A percentile compares a stretch with the other conserved stretches of the same genome.
These are phyloP conservation scores for Ptycholaimellus sp. DNA, from an alignment of 2,888 invertebrate species.

Conservation along the genomic window DNA sequence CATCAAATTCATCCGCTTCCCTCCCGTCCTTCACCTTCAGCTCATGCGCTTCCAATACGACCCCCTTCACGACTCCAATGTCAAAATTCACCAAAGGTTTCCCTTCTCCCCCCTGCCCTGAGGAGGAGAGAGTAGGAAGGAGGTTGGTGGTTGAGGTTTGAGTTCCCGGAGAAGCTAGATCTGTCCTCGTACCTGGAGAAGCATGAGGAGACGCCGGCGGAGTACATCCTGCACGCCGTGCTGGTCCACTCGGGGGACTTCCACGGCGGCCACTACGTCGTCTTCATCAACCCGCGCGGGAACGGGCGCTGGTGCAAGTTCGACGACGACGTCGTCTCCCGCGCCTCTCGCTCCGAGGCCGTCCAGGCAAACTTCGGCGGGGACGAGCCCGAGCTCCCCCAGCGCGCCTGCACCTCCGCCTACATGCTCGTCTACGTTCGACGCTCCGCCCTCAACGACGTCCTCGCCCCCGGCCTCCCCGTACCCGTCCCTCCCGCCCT, in stretches of 20 bases:
- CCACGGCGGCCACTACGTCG: constrained; percentile 92
- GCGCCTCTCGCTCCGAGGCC: constrained; percentile 75
- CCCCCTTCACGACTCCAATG: constrained; percentile 73
- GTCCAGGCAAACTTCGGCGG: constrained; percentile 92
- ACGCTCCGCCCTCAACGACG: too few relatives aligned
- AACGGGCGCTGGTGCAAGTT: constrained; percentile 69
- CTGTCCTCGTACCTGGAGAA: constrained; percentile 47
- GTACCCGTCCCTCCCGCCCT: constrained; percentile 63
- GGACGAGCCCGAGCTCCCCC: constrained; percentile 56
- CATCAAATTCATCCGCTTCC: constrained; percentile 74
- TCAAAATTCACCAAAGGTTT: constrained; percentile 57
- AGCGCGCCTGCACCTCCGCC: constrained; percentile 90
- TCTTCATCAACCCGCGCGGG: constrained; percentile 65
- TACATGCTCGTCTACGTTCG: constrained; percentile 97
- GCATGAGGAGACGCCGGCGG: neutral
- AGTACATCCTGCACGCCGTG: constrained; percentile 73
- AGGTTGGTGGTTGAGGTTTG: constrained; percentile 54
- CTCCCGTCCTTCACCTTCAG: constrained; percentile 82
- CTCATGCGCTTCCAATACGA: constrained; percentile 94
- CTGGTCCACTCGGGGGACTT: constrained; percentile 92
- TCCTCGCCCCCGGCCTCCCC: constrained; percentile 65
- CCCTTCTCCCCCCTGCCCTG: too few relatives aligned
- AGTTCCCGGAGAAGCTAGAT: constrained; percentile 75
- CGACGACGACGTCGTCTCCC: constrained; percentile 89
- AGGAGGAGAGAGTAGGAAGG: too few relatives aligned